Percentiles rank a stretch among this genome's conserved stretches.
Evolutionary conservation across 2,888 invertebrate species (phyloP).

Genomic region (Apodemia duryi): DNA sequence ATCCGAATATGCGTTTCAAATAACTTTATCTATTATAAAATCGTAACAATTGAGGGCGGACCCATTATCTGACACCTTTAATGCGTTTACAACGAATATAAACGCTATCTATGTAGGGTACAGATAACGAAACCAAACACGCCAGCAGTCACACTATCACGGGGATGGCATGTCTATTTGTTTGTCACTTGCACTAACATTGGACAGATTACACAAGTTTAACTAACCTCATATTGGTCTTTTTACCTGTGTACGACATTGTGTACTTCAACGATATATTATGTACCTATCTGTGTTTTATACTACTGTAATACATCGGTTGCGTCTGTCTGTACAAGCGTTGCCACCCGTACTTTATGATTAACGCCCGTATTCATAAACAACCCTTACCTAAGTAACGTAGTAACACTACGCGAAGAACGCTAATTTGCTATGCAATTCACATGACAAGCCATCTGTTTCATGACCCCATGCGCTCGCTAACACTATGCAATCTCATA

Average conservation of each 20-base stretch:
- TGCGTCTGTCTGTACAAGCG: no score
- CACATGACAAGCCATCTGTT: no score
- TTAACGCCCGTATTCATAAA: no score
- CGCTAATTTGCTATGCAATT: no score
- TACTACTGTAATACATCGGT: background rate
- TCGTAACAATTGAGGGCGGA: background rate
- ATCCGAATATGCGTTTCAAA: no score
- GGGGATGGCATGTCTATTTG: background rate
- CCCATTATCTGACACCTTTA: background rate
- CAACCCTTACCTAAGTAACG: no score
- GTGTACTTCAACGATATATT: background rate
- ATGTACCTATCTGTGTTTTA: background rate
- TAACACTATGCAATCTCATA: no score
- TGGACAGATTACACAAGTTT: background rate
- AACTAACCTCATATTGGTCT: background rate
- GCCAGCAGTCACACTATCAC: background rate
- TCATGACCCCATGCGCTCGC: no score
- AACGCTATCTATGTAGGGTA: conserved; percentile 8
- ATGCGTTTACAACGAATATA: conserved; percentile 12
- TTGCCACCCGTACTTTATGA: no score
- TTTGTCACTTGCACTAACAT: background rate
- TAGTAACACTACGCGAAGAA: no score
- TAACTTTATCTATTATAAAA: background rate
- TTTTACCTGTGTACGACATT: background rate
- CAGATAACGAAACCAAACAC: conserved; percentile 3